Base-by-base conservation (phyloP, 2,797 vertebrate species). In the Falco columbarius region DNA sequence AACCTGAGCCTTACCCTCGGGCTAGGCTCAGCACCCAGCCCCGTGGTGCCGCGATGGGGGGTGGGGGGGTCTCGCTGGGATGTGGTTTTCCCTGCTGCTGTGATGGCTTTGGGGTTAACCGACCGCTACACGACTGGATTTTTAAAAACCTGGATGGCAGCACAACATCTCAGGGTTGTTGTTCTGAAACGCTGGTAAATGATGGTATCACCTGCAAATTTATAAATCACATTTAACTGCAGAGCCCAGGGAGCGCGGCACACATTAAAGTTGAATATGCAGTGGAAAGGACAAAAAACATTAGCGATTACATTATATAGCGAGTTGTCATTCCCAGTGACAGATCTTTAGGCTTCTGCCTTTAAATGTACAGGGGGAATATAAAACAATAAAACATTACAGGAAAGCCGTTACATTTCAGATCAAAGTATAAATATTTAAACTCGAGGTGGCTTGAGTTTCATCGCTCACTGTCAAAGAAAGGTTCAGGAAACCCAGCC, bases 361-460 rank as follows among this genome's bases (percentile, higher is more conserved):
- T 70, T 68, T 91, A 65, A 76, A 56, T 46, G 38, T 68, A 47
- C 62, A 7, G 18, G 63, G 49, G 44, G 61, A 51, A 80, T 49
- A 52, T 80, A 93, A 93, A 95, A 34, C 42, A 68, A 46, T 54
- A n/a, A 86, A 95, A 80, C 90, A 72, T 86, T 80, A 46, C 34
- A 44, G 62, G 65, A 85, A 75, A 76, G 75, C 80, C 83, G 66
- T 88, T 82, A 68, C 12, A 4, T 83, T 91, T 83, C 30, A 17
- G 68, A 44, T 62, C 24, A 40, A 62, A 92, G 63, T 30, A 86
- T 88, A 93, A 95, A 86, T 90, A 94, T 96, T 96, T 96, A 92
- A 75, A 88, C 32, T 66, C 4, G 24, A n/a, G 59, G 40, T 66
- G 89, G 72, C 72, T 55, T 29, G 65, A 59, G 27, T 82, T 83